phyloP scores from a whole-genome alignment of 2,797 vertebrate genomes.

The Alfaro cultratus region DNA sequence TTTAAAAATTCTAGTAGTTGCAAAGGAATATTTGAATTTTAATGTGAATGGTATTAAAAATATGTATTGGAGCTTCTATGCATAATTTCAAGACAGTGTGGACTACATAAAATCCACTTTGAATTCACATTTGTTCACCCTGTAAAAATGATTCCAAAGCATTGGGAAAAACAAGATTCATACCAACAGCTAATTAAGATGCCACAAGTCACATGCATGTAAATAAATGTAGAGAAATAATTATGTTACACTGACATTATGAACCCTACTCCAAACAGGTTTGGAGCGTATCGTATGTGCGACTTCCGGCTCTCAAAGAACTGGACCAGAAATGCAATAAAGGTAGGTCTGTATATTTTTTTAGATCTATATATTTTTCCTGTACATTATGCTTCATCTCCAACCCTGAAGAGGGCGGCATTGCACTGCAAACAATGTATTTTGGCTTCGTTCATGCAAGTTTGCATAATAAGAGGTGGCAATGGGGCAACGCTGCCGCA shows the following conservation, averaged over 20 bases:
- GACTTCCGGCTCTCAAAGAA: neutral
- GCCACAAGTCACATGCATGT: neutral
- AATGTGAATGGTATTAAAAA: neutral
- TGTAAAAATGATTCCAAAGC: neutral
- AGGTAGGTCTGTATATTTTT: neutral
- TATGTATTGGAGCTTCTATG: neutral
- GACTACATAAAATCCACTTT: neutral
- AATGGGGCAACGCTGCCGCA: slow-evolving; percentile 47
- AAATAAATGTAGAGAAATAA: neutral
- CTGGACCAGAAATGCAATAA: neutral
- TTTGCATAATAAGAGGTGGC: slow-evolving; percentile 59
- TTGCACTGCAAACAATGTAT: slow-evolving; percentile 37
- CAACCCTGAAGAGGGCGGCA: slow-evolving; percentile 62
- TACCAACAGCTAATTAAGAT: neutral
- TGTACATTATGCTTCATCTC: neutral
- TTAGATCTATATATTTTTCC: neutral
- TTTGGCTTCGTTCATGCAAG: slow-evolving; percentile 12
- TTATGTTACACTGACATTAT: neutral
- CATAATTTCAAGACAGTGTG: neutral
- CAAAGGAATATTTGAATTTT: neutral
- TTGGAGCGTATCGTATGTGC: neutral
- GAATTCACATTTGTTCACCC: neutral
- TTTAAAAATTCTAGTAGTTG: neutral
- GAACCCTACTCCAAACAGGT: slow-evolving; percentile 5
- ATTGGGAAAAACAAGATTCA: neutral